Evolutionary conservation across 2,888 invertebrate species (phyloP), one percentile per base, ranked within the genome.

Genomic region (Rotaria sp.): DNA sequence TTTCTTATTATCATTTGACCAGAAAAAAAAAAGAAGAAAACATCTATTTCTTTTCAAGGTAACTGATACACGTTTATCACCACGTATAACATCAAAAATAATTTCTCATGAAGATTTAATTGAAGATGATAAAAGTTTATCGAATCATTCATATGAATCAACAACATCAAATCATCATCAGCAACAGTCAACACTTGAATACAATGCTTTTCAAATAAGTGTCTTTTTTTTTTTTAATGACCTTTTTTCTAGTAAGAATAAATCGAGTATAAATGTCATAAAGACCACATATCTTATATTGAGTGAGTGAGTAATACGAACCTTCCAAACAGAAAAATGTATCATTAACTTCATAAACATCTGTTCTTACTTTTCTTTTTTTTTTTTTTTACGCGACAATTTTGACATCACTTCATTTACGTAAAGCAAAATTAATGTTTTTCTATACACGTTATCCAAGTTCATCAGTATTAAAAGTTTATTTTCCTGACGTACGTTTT

Each of bases 361-460:
- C 10, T 38, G 21, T 24, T 74, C 13, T 41, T 38, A 24, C 13
- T 38, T 84, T 85, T 74, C 41, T 86, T 24, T 21, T 38, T 84
- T 84, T 48, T 85, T 10, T 7, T 74, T 84, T 84, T 21, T 84
- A 87, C 80, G 85, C 55, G 30, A 85, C 87, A 55, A 59, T 80
- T 48, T 93, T 99, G 93, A 98, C 98, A 90, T 98, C 98, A 91
- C 97, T 98, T 96, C 99, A 99, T 93, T 95, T 99, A 90, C 94
- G 99, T 92, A 99, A 99, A 93, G 99, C 99, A 89, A 99, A 99
- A 93, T 94, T 99, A 93, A 99, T 99, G 99, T 99, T 99, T 94
- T 99, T 99, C 95, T 99, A 96, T 95, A 97, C 97, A 90, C 94
- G 99, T 90, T 99, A 99, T 92, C 99, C 99, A 88, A 97, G 96